phyloP scores from a whole-genome alignment of 2,113 vertebrate genomes.

The Fukomys damarensis region DNA sequence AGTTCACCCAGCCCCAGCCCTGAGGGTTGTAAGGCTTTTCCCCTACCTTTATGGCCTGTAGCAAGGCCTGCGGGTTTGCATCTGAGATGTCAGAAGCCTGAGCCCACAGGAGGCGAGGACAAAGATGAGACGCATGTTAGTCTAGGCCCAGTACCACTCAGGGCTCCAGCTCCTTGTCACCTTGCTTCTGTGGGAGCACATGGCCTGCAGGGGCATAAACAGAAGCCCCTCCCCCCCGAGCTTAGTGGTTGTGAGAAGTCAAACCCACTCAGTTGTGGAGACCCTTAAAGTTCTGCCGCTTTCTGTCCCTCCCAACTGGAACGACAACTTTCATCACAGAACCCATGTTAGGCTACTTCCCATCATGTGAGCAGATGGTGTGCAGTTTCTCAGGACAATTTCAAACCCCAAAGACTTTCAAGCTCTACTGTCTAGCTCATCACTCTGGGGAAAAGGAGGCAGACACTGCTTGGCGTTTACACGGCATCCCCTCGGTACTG shows the following conservation, averaged over 20 bases:
- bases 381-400: background rate
- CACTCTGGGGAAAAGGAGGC: background rate
- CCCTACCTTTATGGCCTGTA: slow-evolving; percentile 88
- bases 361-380: fast-evolving
- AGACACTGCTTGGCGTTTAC: background rate
- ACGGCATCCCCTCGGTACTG: background rate
- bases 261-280: background rate
- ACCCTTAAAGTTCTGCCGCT: background rate
- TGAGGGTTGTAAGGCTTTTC: fast-evolving
- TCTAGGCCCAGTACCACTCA: background rate
- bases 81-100: slow-evolving; percentile 83
- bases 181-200: background rate
- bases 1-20: too few relatives aligned
- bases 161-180: background rate
- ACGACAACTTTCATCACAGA: background rate
- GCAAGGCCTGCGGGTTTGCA: slow-evolving; percentile 85
- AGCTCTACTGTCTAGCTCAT: background rate
- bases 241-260: background rate
- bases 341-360: background rate
- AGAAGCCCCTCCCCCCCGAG: background rate
- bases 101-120: slow-evolving; percentile 57
- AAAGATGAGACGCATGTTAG: background rate
- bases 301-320: background rate
- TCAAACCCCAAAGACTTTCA: background rate
- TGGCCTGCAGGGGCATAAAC: fast-evolving